A percentile compares a stretch with the other conserved stretches of the same genome.
phyloP scores from a whole-genome alignment of 2,113 vertebrate species.

The Otolemur garnettii region DNA sequence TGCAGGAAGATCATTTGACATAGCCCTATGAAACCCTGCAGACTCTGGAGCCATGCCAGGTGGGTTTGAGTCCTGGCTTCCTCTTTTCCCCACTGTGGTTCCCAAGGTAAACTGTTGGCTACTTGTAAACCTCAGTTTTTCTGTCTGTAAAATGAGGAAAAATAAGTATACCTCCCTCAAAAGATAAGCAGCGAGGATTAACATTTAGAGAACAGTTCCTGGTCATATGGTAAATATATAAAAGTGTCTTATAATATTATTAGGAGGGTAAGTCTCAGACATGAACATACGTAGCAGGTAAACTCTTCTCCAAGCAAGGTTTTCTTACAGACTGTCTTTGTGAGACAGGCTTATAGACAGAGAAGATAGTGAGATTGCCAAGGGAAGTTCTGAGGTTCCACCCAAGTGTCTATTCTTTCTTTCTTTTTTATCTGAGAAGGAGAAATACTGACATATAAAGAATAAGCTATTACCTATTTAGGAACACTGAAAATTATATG shows the following conservation, averaged over 20 bases:
- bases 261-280: not conserved
- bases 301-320: not conserved
- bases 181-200: not conserved
- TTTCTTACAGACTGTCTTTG: not conserved
- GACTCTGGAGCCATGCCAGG: too few species aligned
- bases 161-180: not conserved
- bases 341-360: not conserved
- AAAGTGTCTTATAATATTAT: not conserved
- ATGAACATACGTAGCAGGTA: not conserved
- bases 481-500: not conserved
- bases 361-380: not conserved
- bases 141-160: not conserved
- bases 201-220: not conserved
- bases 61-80: not conserved
- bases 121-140: not conserved
- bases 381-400: not conserved
- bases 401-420: not conserved
- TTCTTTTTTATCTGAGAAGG: not conserved
- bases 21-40: not conserved
- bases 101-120: not conserved
- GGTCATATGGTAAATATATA: not conserved
- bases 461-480: not conserved
- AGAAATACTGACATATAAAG: conserved; percentile 1
- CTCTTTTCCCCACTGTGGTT: not conserved
- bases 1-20: not conserved